Conservation (phyloP, 2,797 vertebrate species). For the Myotis planiceps region DNA sequence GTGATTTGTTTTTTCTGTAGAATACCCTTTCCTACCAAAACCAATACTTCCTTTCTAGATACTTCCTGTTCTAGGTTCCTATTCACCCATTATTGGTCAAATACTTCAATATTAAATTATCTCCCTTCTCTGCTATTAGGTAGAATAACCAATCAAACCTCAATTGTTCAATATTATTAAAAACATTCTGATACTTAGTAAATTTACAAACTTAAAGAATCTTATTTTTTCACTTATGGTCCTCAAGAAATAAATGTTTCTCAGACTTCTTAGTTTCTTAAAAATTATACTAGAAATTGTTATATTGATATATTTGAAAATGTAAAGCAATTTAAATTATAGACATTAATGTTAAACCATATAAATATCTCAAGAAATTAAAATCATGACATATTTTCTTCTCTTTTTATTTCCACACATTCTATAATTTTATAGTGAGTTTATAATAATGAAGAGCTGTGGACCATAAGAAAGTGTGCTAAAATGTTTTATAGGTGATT, state of each 20-base stretch:
- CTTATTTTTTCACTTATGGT: background rate
- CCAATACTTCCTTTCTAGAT: background rate
- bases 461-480: background rate
- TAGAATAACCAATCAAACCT: background rate
- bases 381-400: background rate
- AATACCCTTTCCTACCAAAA: background rate
- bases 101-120: background rate
- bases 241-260: background rate
- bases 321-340: background rate
- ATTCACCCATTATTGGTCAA: background rate
- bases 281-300: background rate
- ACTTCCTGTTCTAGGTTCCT: background rate
- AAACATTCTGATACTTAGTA: background rate
- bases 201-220: background rate
- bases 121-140: background rate
- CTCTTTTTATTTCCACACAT: background rate
- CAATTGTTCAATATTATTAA: background rate
- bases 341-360: background rate
- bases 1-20: background rate
- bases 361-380: background rate
- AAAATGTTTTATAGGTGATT: conserved; percentile 44
- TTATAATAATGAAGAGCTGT: background rate
- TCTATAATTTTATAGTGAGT: conserved; percentile 3
- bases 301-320: background rate
- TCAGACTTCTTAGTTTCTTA: background rate